A percentile compares a stretch with the other conserved stretches of the same genome.
Conservation (phyloP, 2,797 vertebrate species). For the Sebastes dallii region DNA sequence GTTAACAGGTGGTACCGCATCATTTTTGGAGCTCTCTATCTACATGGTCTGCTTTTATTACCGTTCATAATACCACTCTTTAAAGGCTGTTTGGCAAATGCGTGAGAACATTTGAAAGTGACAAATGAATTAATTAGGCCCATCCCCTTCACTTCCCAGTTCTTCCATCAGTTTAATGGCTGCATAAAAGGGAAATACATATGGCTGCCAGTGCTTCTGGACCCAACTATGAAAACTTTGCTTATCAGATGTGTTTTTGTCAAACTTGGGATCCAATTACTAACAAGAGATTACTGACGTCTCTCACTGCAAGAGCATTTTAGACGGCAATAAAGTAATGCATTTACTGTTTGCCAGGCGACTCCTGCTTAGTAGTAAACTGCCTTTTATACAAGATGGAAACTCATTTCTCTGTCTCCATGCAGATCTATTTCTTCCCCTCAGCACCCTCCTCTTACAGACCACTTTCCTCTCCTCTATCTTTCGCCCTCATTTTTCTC, state of each 20-base stretch:
- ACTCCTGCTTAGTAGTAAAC: not conserved
- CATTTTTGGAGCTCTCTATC: constrained; percentile 37
- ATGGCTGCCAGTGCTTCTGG: constrained; percentile 19
- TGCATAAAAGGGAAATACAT: constrained; percentile 36
- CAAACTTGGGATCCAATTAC: constrained; percentile 26
- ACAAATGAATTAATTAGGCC: constrained; percentile 63
- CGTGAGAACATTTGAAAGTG: constrained; percentile 46
- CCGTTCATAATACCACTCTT: constrained; percentile 37
- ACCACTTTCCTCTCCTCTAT: constrained; percentile 48
- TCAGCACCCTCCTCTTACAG: not conserved
- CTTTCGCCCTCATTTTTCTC: constrained; percentile 53
- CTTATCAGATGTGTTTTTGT: constrained; percentile 47
- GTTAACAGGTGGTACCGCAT: constrained; percentile 53
- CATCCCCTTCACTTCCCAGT: constrained; percentile 30
- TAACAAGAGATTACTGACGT: constrained; percentile 25
- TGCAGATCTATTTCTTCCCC: constrained; percentile 30
- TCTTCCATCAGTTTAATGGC: constrained; percentile 61
- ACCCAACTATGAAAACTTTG: constrained; percentile 48
- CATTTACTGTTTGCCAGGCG: constrained; percentile 12
- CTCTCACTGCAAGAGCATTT: constrained; percentile 20
- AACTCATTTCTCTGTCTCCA: constrained; percentile 1
- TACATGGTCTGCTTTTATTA: constrained; percentile 34
- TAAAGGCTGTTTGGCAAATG: constrained; percentile 58
- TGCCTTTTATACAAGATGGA: constrained; percentile 1
- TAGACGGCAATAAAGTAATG: constrained; percentile 36